Conservation (phyloP, 1,140 invertebrate species). For the Ceratosolen solmsi region DNA sequence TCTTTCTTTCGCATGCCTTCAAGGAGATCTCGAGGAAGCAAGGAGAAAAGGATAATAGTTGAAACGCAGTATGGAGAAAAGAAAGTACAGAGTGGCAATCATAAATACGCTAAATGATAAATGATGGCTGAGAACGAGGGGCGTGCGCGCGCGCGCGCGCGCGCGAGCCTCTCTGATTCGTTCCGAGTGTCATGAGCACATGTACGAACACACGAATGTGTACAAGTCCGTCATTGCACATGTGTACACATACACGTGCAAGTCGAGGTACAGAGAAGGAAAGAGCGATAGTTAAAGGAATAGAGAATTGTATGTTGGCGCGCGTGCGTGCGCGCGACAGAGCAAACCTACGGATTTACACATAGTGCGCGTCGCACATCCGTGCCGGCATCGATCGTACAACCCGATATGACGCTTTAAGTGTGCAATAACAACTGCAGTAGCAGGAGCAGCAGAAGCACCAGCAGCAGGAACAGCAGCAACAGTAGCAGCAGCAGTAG, state of each 20-base stretch:
- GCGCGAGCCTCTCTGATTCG: slow-evolving; percentile 16
- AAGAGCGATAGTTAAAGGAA: background rate
- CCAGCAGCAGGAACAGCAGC: background rate
- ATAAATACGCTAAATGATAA: background rate
- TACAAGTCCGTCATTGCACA: background rate
- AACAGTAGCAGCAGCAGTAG: no score
- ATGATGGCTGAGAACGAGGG: background rate
- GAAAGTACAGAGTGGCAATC: background rate
- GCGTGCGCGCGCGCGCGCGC: background rate
- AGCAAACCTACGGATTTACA: background rate
- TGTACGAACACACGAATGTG: no score
- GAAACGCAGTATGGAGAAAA: background rate
- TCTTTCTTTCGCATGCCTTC: background rate
- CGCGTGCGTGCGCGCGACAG: background rate
- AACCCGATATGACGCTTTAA: background rate
- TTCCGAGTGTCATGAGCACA: slow-evolving; percentile 6
- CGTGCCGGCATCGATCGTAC: slow-evolving; percentile 25
- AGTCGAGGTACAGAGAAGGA: background rate
- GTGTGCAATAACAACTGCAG: background rate
- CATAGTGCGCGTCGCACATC: slow-evolving; percentile 22
- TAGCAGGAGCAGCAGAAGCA: no score
- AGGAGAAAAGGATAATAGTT: background rate
- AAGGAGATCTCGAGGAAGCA: background rate
- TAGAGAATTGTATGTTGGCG: background rate
- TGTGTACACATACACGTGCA: background rate